phyloP scores from a whole-genome alignment of 2,888 invertebrate genomes.

The Drosophila ochracea region DNA sequence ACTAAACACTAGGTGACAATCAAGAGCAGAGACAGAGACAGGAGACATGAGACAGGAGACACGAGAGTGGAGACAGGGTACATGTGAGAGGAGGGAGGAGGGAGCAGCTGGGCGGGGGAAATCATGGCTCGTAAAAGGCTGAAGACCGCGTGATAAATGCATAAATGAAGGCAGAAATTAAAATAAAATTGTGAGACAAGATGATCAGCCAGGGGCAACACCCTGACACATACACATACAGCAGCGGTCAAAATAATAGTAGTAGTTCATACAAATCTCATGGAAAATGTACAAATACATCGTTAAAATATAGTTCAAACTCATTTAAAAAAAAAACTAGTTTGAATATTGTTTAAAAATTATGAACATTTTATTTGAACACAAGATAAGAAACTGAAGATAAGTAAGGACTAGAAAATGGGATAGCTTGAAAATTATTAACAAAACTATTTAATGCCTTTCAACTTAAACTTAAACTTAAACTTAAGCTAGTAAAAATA shows the following conservation, averaged over 20 bases:
- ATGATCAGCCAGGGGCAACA: slow-evolving; percentile 59
- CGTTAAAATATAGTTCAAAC: background rate
- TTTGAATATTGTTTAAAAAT: background rate
- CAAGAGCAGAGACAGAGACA: slow-evolving; percentile 33
- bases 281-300: background rate
- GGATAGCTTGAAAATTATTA: background rate
- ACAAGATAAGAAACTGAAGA: no score
- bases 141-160: slow-evolving; percentile 72
- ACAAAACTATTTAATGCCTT: background rate
- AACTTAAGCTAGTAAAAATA: background rate
- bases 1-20: slow-evolving; percentile 68
- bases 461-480: background rate
- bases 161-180: slow-evolving; percentile 66
- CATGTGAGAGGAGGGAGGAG: background rate
- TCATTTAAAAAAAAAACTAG: background rate
- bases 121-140: slow-evolving; percentile 65
- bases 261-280: background rate
- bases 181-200: slow-evolving; percentile 70
- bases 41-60: background rate
- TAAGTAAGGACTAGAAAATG: background rate
- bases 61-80: background rate
- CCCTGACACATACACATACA: slow-evolving; percentile 23
- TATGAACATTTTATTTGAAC: background rate
- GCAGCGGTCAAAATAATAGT: background rate
- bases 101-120: slow-evolving; percentile 1